Conservation (phyloP, 2,113 vertebrate genomes). For the Serranochromis macrocephalus region DNA sequence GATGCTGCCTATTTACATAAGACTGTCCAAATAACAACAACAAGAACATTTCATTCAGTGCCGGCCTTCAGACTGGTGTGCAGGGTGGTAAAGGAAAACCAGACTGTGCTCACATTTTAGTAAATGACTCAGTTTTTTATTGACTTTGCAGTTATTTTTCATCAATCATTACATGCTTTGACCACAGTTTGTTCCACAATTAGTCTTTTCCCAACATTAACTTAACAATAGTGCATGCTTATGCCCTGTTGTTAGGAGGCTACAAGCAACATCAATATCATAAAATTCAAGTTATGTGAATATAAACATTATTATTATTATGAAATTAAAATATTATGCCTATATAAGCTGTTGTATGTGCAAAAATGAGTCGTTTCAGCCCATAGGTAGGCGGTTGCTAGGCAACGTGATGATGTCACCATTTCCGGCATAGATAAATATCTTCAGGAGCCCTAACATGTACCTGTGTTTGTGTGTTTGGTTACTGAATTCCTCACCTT, state of each 20-base stretch:
- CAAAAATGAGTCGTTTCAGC: background rate
- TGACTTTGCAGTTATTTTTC: background rate
- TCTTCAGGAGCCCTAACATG: background rate
- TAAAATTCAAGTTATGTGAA: background rate
- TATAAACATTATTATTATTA: background rate
- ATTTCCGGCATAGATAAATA: background rate
- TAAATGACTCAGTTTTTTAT: background rate
- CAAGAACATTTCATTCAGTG: background rate
- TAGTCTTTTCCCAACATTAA: background rate
- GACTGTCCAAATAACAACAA: background rate
- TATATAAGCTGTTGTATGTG: rapidly evolving
- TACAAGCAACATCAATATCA: background rate
- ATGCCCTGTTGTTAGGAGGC: background rate
- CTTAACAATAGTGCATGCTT: background rate
- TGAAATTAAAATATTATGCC: rapidly evolving
- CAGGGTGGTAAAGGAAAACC: background rate
- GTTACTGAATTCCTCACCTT: background rate
- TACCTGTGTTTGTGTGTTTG: background rate
- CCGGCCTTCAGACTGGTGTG: background rate
- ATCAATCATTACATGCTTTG: background rate
- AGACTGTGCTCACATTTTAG: background rate
- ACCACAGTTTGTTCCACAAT: rapidly evolving
- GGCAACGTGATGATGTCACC: background rate
- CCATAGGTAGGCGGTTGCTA: background rate
- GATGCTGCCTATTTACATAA: background rate